Conservation (phyloP, 2,888 invertebrate species). For the Caenorhabditis sp. region DNA sequence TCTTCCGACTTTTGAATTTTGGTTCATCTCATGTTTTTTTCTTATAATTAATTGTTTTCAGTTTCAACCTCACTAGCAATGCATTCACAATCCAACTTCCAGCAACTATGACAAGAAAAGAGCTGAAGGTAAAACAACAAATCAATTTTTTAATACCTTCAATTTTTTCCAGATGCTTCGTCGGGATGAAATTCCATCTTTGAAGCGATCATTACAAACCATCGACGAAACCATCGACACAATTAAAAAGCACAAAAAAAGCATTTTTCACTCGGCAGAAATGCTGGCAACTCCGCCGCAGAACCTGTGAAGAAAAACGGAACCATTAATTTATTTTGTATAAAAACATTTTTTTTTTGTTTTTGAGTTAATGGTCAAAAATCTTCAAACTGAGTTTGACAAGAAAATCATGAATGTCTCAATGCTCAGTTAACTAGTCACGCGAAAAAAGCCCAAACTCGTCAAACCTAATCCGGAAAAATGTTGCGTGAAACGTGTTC, state of each 20-base stretch:
- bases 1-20: no score
- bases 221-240: constrained; percentile 29
- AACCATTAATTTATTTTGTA: background rate
- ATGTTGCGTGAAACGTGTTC: no score
- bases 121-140: constrained; percentile 36
- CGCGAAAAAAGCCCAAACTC: no score
- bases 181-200: constrained; percentile 22
- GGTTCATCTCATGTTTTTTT: no score
- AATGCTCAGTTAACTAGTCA: no score
- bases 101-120: constrained; percentile 35
- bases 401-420: no score
- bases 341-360: background rate
- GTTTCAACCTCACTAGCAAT: background rate
- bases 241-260: constrained; percentile 38
- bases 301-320: background rate
- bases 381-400: no score
- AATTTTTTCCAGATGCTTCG: constrained; percentile 39
- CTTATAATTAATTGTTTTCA: no score
- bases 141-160: no score
- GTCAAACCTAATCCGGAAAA: no score
- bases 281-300: constrained; percentile 31
- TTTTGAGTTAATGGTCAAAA: no score
- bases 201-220: constrained; percentile 21
- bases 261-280: constrained; percentile 52
- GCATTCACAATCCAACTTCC: constrained; percentile 37